A percentile compares a stretch with the other conserved stretches of the same genome.
Conservation (phyloP, 2,113 vertebrate genomes). For the Aphyosemion australe region DNA sequence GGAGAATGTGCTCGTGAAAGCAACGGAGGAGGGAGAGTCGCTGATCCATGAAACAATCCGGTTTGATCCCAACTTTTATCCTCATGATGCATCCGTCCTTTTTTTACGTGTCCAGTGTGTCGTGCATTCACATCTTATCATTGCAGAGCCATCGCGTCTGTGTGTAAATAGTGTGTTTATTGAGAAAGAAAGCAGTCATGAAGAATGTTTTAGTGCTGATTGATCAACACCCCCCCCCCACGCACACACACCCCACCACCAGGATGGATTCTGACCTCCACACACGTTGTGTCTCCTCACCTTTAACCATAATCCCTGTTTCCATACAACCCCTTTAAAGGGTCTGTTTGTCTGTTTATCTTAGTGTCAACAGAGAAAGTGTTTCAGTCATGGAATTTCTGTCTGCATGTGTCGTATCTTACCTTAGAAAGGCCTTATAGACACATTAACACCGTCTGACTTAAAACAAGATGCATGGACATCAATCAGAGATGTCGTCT, state of each 20-base stretch:
- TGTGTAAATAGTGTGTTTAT: constrained; percentile 39
- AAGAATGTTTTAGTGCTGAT: constrained; percentile 22
- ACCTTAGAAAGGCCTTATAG: no score
- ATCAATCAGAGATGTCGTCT: no score
- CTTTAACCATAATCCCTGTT: no score
- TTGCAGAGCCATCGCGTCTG: constrained; percentile 25
- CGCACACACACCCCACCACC: neutral
- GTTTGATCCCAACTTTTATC: constrained; percentile 65
- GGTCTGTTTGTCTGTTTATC: neutral
- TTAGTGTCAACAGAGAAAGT: neutral
- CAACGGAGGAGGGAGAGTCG: constrained; percentile 26
- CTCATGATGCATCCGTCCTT: constrained; percentile 24
- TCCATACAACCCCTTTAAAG: no score
- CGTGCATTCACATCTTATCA: constrained; percentile 26
- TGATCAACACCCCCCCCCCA: neutral
- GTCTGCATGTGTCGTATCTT: no score
- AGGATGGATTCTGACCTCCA: no score
- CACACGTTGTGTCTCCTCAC: no score
- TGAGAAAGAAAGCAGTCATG: constrained; percentile 38
- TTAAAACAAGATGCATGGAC: no score
- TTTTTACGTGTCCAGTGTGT: constrained; percentile 13
- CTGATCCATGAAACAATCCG: constrained; percentile 38
- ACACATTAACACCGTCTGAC: no score
- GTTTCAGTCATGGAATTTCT: no score
- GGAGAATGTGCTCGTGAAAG: constrained; percentile 41